These are phyloP conservation scores for Chascanopsetta lugubris DNA, from an alignment of 2,113 vertebrate species.

Conservation along the genomic window DNA sequence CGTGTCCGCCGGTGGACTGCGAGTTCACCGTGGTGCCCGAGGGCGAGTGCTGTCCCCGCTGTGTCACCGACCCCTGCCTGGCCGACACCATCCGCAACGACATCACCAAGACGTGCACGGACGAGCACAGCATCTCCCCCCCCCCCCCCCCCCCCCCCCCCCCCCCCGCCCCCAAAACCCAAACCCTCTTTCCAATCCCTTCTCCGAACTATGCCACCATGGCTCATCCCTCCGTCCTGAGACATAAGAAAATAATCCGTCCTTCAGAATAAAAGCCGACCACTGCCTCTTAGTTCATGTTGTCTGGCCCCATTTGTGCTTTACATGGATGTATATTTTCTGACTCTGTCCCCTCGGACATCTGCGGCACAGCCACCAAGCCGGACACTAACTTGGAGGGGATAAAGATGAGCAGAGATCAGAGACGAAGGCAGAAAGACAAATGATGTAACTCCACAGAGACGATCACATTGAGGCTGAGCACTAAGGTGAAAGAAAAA, in stretches of 20 bases:
- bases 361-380: constrained; percentile 63
- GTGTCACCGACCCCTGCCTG: constrained; percentile 93
- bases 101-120: constrained; percentile 95
- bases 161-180: constrained; percentile 9
- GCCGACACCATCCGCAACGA: constrained; percentile 92
- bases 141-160: too few species aligned
- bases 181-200: constrained; percentile 27
- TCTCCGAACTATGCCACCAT: neutral
- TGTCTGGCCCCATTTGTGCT: constrained; percentile 37
- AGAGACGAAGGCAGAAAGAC: neutral
- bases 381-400: constrained; percentile 27
- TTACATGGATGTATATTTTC: constrained; percentile 12
- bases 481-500: neutral
- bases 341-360: constrained; percentile 51
- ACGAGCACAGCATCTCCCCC: constrained; percentile 91
- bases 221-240: constrained; percentile 38
- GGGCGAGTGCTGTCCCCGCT: constrained; percentile 93
- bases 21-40: constrained; percentile 93
- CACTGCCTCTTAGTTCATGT: constrained; percentile 37
- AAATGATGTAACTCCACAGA: neutral
- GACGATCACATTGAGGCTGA: neutral
- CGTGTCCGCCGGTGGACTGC: constrained; percentile 90
- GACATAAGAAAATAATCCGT: constrained; percentile 52
- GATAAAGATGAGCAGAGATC: neutral
- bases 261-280: constrained; percentile 40